A percentile compares a stretch with the other conserved stretches of the same genome.
These are phyloP conservation scores for Ictalurus furcatus DNA, from an alignment of 2,113 vertebrate genomes.

Conservation along the genomic window DNA sequence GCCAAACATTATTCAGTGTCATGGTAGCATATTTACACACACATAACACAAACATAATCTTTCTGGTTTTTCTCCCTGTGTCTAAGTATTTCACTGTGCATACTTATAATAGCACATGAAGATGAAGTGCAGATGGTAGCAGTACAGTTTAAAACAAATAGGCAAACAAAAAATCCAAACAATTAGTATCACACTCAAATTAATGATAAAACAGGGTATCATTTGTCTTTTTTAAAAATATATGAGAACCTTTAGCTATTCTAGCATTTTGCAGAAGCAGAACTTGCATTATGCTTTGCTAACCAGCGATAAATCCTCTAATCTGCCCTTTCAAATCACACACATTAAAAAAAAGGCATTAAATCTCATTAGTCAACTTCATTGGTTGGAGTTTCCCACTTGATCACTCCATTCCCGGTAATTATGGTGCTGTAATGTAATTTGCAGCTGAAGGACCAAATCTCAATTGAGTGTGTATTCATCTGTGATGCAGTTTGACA, in stretches of 20 bases:
- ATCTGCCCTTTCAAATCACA: background rate
- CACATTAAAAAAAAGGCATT: background rate
- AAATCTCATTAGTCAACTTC: background rate
- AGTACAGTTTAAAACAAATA: background rate
- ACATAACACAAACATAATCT: background rate
- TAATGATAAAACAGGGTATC: background rate
- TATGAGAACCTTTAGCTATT: background rate
- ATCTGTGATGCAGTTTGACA: conserved; percentile 1
- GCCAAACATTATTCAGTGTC: conserved; percentile 4
- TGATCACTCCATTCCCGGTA: background rate
- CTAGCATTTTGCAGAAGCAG: background rate
- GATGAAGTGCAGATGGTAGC: background rate
- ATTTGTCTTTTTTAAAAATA: background rate
- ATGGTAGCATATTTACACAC: background rate
- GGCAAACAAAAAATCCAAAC: background rate
- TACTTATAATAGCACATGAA: background rate
- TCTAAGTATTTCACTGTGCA: conserved; percentile 2
- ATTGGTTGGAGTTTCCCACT: background rate
- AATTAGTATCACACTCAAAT: background rate
- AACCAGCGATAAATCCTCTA: background rate
- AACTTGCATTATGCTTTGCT: background rate
- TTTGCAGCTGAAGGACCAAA: conserved; percentile 15
- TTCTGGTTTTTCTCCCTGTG: background rate
- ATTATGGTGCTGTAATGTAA: conserved; percentile 14
- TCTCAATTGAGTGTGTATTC: conserved; percentile 10